Evolutionary conservation across 1,140 invertebrate genomes (phyloP), one percentile per base, ranked within the genome.

Genomic region (Eulimnadia texana): DNA sequence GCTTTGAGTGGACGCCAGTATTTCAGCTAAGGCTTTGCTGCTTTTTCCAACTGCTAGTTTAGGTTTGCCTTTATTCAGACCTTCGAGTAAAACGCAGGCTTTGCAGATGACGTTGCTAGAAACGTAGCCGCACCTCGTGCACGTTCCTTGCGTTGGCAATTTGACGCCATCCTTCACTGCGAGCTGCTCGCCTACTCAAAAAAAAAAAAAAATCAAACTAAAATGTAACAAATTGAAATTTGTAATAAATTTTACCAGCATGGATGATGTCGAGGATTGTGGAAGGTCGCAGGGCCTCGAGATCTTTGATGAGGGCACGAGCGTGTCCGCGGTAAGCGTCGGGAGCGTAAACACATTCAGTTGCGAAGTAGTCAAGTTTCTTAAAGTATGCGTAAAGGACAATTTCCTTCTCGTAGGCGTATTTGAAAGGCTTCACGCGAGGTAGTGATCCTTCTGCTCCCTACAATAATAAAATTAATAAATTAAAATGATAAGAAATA

Each of bases 311-410:
- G 67, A 90, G 87, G 19, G 88, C 82, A 68, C 96, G 77, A 2
- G 90, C 93, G 78, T 96, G 84, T 1, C 94, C 95, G 69, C 94
- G 79, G 72, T 98, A 99, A 0, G 97, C 93, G 79, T 99, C 95
- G 20, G 97, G 97, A 16, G 96, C 90, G 78, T 98, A 99, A 47
- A 95, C 84, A 77, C 96, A 99, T 74, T 99, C 97, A 0, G 96
- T 99, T 10, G 93, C 97, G 75, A 99, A 99, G 71, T 99, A 99
- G 49, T 97, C 84, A n/a, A 99, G 73, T 67, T 90, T 89, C 72
- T 94, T 94, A 71, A 93, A 97, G 74, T 96, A 93, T 1, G 94
- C 94, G 78, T 98, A 99, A 90, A 99, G 96, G 0, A 99, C 97
- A 71, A 99, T 99, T 78, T 99, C 97, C 71, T 99, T 99, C 74